Percentiles rank a stretch among this genome's conserved stretches.
These are phyloP conservation scores for Lepidurus arcticus DNA, from an alignment of 1,140 invertebrate genomes.

Conservation along the genomic window DNA sequence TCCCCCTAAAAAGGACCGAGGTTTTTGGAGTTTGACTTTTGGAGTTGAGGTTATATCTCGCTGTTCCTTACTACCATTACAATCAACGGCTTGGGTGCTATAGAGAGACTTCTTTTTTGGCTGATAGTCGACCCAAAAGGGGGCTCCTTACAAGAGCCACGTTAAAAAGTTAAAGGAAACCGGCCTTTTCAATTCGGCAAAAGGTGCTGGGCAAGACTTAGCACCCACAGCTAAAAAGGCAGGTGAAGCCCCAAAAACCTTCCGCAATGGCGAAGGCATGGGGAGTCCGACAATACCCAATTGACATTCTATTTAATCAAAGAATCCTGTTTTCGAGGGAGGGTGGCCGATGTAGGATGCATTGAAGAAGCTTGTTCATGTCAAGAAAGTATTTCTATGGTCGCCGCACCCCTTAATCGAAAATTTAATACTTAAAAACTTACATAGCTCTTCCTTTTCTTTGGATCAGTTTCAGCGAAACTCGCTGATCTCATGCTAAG, in stretches of 20 bases:
- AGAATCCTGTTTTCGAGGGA: neutral
- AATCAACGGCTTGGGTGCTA: conserved; percentile 14
- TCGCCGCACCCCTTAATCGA: neutral
- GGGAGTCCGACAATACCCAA: neutral
- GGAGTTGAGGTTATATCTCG: neutral
- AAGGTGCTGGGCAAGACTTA: neutral
- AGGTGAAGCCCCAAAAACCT: neutral
- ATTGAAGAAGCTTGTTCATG: neutral
- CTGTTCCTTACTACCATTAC: neutral
- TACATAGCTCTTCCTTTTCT: neutral
- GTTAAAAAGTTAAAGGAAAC: neutral
- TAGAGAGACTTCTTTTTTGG: neutral
- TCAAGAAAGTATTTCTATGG: conserved; percentile 1
- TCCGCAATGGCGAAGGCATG: neutral
- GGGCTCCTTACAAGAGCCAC: neutral
- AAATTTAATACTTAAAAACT: neutral
- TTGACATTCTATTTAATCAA: neutral
- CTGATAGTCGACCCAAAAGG: neutral
- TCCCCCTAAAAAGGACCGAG: neutral
- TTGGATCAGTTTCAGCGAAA: no score
- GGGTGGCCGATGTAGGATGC: neutral
- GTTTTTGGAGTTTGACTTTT: neutral
- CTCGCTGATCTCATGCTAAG: no score
- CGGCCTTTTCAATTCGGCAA: conserved; percentile 16
- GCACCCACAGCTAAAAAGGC: conserved; percentile 20